Percentiles rank a stretch among this genome's conserved stretches.
phyloP scores from a whole-genome alignment of 1,140 invertebrate species.

The Drosophila sucinea region DNA sequence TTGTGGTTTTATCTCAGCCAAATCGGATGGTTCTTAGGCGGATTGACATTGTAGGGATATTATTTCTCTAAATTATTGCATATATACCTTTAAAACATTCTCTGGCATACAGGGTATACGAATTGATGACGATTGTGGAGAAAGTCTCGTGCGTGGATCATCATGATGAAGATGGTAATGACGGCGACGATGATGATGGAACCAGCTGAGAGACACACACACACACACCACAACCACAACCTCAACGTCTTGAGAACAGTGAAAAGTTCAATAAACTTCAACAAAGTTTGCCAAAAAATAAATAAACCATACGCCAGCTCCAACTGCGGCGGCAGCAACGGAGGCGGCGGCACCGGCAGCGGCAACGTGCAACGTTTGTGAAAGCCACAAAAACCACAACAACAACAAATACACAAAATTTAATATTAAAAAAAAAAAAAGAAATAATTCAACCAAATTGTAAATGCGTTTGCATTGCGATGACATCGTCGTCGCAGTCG shows the following conservation, averaged over 20 bases:
- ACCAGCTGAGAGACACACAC: slow-evolving; percentile 12
- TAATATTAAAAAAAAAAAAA: slow-evolving; percentile 1
- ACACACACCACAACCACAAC: slow-evolving; percentile 7
- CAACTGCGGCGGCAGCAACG: slow-evolving; percentile 10
- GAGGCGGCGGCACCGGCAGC: slow-evolving; percentile 21
- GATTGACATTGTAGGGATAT: no score
- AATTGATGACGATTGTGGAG: slow-evolving; percentile 52
- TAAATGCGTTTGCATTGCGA: slow-evolving; percentile 41
- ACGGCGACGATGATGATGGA: slow-evolving; percentile 24
- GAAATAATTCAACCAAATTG: slow-evolving; percentile 24
- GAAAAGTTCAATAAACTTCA: slow-evolving; percentile 68
- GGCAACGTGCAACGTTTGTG: slow-evolving; percentile 46
- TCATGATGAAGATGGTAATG: slow-evolving; percentile 24
- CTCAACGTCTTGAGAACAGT: slow-evolving; percentile 16
- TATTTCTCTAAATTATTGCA: no score
- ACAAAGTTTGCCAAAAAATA: slow-evolving; percentile 63
- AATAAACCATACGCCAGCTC: slow-evolving; percentile 22
- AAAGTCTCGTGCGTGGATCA: slow-evolving; percentile 53
- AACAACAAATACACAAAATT: slow-evolving; percentile 10
- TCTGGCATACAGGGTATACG: not conserved
- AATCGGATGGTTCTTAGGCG: no score
- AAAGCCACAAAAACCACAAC: slow-evolving; percentile 31
- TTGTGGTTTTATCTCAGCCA: no score
- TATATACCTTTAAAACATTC: slow-evolving; percentile 1
- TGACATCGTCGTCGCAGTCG: slow-evolving; percentile 17